Evolutionary conservation across 2,888 invertebrate species (phyloP), one percentile per base, ranked within the genome.

Genomic region (Allophyes oxyacanthae): DNA sequence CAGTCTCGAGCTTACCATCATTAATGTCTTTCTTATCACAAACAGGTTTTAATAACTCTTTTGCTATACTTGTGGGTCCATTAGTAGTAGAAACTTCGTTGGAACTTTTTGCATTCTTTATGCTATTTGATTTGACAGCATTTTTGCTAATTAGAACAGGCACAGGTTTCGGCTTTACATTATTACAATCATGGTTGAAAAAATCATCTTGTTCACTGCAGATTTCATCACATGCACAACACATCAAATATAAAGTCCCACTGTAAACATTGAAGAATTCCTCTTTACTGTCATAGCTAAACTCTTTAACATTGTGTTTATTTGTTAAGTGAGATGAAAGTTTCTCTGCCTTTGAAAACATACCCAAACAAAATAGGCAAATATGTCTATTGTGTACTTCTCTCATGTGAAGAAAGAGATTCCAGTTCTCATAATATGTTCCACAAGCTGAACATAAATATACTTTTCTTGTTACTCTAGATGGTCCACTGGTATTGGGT

Each of bases 381-480:
- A 97, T 96, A 82, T 96, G 97, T 50, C 97, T 95, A 75, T 96
- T 96, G 85, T 98, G 98, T 56, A 96, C 95, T 81, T 97, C 97
- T 50, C 97, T 95, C 96, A 98, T 97, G 78, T 98, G 98, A 41
- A 97, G 88, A 84, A 97, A 98, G 59, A 98, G 94, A 89, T 97
- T 97, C 97, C 97, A 97, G 79, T 97, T 97, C 87, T 97, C 97
- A 90, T 97, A 97, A 81, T 97, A 97, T 9, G 96, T 97, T 40
- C 96, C 96, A 85, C 98, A 98, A 0, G 97, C 96, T 10, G 97
- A 96, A 85, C 98, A 98, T 48, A 97, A 90, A 85, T 97, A 98
- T 60, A 97, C 97, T 85, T 97, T 97, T 38, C 96, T 93, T n/a
- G 96, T 96, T 40, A 96, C 95, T 82, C 96, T 94, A 43, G 96